phyloP scores from a whole-genome alignment of 2,888 invertebrate species.

The Xestia c-nigrum region DNA sequence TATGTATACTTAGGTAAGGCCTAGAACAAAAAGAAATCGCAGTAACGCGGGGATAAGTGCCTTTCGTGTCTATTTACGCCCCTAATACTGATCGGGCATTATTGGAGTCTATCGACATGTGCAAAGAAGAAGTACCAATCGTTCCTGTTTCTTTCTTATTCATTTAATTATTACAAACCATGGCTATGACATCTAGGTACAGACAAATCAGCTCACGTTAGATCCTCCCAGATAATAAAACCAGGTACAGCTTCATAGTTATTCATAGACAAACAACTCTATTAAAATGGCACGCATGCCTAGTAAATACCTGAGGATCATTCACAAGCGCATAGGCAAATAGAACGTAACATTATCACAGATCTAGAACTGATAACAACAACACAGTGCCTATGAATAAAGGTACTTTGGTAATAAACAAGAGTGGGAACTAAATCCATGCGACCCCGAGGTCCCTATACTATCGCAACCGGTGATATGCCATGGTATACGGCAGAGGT shows the following conservation, averaged over 20 bases:
- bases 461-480: not conserved
- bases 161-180: not conserved
- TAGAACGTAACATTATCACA: conserved; percentile 13
- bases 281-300: conserved; percentile 20
- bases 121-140: not conserved
- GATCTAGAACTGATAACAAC: conserved; percentile 26
- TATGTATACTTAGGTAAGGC: no score
- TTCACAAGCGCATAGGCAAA: conserved; percentile 26
- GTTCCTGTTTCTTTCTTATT: not conserved
- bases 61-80: no score
- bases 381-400: not conserved
- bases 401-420: not conserved
- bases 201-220: not conserved
- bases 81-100: no score
- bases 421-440: not conserved
- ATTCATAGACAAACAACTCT: conserved; percentile 36
- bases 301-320: conserved; percentile 44
- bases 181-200: not conserved
- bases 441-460: not conserved
- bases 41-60: no score
- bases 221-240: conserved; percentile 13
- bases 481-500: not conserved
- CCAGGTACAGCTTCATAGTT: conserved; percentile 6
- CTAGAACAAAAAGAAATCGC: no score
- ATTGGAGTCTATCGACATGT: no score